Conservation (phyloP, 1,140 invertebrate species). For the Bombus turneri region DNA sequence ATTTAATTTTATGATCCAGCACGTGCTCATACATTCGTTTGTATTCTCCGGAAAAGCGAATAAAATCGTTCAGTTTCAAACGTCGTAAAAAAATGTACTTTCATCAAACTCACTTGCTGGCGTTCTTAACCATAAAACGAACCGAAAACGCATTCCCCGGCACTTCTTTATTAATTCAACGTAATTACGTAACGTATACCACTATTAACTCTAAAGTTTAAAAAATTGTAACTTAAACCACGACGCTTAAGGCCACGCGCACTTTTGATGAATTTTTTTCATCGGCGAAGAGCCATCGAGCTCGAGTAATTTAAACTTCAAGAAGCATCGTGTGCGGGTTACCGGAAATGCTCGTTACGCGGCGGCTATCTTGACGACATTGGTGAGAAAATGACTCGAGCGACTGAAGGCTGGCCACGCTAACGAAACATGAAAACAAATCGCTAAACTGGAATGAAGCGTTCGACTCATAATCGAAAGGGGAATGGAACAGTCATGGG, state of each 20-base stretch:
- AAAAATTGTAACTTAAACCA: neutral
- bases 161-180: neutral
- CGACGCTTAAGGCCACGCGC: neutral
- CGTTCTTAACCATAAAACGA: neutral
- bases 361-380: neutral
- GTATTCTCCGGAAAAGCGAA: neutral
- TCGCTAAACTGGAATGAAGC: neutral
- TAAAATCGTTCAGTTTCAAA: neutral
- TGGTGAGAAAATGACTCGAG: neutral
- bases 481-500: neutral
- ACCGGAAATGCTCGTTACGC: constrained; percentile 3
- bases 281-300: neutral
- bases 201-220: neutral
- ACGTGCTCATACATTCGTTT: too few relatives aligned
- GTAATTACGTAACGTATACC: neutral
- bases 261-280: neutral
- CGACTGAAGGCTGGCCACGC: neutral
- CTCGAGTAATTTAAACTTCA: neutral
- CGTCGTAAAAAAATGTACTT: neutral
- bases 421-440: neutral
- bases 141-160: neutral
- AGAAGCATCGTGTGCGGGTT: neutral
- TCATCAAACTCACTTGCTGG: neutral
- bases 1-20: neutral
- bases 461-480: neutral